Evolutionary conservation across 2,113 vertebrate species (phyloP).

Genomic region (Anoura caudifer): DNA sequence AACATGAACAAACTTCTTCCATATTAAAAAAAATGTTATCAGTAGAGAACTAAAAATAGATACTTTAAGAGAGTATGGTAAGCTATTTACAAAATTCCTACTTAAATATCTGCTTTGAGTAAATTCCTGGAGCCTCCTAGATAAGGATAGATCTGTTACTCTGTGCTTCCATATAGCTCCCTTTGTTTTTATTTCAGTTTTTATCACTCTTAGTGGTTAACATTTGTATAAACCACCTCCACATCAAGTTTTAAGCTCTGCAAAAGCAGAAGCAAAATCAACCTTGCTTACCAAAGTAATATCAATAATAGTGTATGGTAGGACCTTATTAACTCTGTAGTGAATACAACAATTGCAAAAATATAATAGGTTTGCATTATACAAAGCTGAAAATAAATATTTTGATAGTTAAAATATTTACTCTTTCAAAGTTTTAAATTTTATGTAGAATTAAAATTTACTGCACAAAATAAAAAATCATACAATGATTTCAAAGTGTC

Average conservation of each 20-base stretch:
- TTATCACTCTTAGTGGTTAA: background rate
- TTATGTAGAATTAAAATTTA: background rate
- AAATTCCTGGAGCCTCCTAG: background rate
- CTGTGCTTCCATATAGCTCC: background rate
- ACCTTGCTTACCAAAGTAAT: background rate
- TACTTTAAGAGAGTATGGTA: background rate
- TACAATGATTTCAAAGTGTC: slow-evolving; percentile 62
- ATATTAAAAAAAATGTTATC: background rate
- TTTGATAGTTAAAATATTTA: background rate
- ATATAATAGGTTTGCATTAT: background rate
- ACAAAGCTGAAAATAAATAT: background rate
- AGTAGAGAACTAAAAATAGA: background rate
- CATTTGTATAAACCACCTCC: background rate
- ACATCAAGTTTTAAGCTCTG: background rate
- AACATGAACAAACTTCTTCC: background rate
- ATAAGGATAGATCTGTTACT: background rate
- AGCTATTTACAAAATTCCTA: background rate
- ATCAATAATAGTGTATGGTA: background rate
- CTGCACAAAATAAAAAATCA: background rate
- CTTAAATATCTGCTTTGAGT: background rate
- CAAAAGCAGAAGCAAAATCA: background rate
- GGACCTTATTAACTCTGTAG: background rate
- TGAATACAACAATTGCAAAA: background rate
- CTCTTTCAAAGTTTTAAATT: background rate
- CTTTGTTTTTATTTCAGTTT: background rate